Evolutionary conservation across 1,140 invertebrate species (phyloP).

Genomic region (Meloidogyne floridensis): DNA sequence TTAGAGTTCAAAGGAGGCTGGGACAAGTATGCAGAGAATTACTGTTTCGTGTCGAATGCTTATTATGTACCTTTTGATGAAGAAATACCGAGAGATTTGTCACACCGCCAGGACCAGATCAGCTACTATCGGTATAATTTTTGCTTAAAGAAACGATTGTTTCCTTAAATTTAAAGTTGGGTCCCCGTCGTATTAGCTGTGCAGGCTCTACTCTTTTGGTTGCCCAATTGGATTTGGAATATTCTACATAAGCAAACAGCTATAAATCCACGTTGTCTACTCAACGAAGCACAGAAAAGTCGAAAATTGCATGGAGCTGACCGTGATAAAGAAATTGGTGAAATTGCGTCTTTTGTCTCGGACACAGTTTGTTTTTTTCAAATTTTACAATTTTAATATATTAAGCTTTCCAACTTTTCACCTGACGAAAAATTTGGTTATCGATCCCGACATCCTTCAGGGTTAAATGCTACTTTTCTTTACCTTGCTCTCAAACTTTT

Average conservation of each 20-base stretch:
- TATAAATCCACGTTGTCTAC: slow-evolving; percentile 52
- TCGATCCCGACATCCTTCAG: slow-evolving; percentile 34
- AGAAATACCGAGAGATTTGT: slow-evolving; percentile 49
- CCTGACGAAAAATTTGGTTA: not conserved
- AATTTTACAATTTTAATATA: slow-evolving; percentile 14
- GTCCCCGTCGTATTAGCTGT: slow-evolving; percentile 60
- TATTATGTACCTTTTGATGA: slow-evolving; percentile 60
- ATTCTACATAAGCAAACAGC: slow-evolving; percentile 63
- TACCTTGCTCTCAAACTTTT: slow-evolving; percentile 69
- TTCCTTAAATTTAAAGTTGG: slow-evolving; percentile 41
- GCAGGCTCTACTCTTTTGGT: slow-evolving; percentile 55
- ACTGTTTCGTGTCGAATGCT: slow-evolving; percentile 59
- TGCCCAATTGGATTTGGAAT: slow-evolving; percentile 61
- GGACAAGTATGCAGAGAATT: slow-evolving; percentile 59
- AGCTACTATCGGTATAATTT: slow-evolving; percentile 50
- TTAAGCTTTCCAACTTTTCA: slow-evolving; percentile 19
- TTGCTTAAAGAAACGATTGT: no score
- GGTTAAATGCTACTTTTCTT: slow-evolving; percentile 62
- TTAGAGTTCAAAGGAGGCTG: slow-evolving; percentile 63
- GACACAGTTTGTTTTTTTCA: slow-evolving; percentile 31
- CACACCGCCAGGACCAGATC: slow-evolving; percentile 50
- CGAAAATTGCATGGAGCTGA: slow-evolving; percentile 39
- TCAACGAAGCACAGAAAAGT: slow-evolving; percentile 43
- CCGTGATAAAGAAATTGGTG: slow-evolving; percentile 52
- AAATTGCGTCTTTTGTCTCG: slow-evolving; percentile 58